Conservation (phyloP, 1,140 invertebrate genomes). For the Listronotus oregonensis region DNA sequence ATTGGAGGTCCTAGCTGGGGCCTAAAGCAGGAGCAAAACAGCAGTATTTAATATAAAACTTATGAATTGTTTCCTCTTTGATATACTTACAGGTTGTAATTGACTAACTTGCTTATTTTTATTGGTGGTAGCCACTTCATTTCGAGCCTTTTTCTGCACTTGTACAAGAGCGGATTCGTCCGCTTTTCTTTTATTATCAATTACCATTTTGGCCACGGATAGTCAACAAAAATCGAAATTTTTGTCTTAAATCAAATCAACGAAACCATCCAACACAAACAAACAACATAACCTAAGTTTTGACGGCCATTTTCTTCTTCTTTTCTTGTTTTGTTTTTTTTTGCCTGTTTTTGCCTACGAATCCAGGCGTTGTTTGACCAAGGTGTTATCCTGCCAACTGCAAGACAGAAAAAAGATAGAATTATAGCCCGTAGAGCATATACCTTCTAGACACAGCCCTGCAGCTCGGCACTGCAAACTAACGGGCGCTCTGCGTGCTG, state of each 20-base stretch:
- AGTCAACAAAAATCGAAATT: neutral
- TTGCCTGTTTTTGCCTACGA: too few species aligned
- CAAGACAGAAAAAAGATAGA: too few species aligned
- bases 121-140: slow-evolving; percentile 69
- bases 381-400: too few species aligned
- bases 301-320: neutral
- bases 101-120: slow-evolving; percentile 66
- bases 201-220: slow-evolving; percentile 47
- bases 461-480: too few species aligned
- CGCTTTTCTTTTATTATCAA: slow-evolving; percentile 69
- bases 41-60: slow-evolving; percentile 37
- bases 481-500: too few species aligned
- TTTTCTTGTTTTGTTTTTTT: too few species aligned
- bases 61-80: slow-evolving; percentile 9
- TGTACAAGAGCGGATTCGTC: slow-evolving; percentile 74
- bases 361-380: too few species aligned
- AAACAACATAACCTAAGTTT: slow-evolving; percentile 3
- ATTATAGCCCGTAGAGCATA: too few species aligned
- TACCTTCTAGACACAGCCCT: too few species aligned
- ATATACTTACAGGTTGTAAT: slow-evolving; percentile 62
- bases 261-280: neutral
- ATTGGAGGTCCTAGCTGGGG: slow-evolving; percentile 82
- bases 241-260: too few species aligned
- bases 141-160: slow-evolving; percentile 69
- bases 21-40: slow-evolving; percentile 40